phyloP scores from a whole-genome alignment of 2,888 invertebrate genomes.

The Coelogynopora nodosa region DNA sequence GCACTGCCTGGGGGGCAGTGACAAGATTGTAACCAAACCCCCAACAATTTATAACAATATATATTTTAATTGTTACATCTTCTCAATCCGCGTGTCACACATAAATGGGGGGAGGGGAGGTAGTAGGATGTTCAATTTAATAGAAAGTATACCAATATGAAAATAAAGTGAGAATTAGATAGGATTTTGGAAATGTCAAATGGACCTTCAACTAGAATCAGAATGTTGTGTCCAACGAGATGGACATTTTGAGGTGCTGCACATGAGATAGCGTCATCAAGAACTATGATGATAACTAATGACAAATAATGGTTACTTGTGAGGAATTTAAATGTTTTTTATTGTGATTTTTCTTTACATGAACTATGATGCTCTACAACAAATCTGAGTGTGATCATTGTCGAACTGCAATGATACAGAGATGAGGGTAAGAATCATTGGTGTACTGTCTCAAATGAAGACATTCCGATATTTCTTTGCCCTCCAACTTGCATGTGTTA shows the following conservation, averaged over 20 bases:
- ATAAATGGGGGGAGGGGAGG: neutral
- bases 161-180: neutral
- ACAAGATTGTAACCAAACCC: neutral
- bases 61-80: neutral
- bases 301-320: too few relatives aligned
- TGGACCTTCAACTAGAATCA: constrained; percentile 9
- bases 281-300: too few relatives aligned
- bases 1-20: neutral
- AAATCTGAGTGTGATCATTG: neutral
- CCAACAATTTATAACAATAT: neutral
- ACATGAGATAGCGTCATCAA: constrained; percentile 20
- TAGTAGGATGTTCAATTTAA: neutral
- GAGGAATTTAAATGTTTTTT: too few relatives aligned
- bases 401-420: constrained; percentile 20
- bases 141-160: neutral
- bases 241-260: constrained; percentile 12
- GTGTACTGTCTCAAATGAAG: constrained; percentile 20
- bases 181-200: constrained; percentile 20
- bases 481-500: constrained; percentile 8
- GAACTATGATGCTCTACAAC: neutral
- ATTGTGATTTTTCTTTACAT: too few relatives aligned
- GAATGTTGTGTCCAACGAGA: constrained; percentile 28
- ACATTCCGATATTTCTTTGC: neutral
- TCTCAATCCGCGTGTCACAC: neutral
- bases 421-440: neutral